phyloP scores from a whole-genome alignment of 2,888 invertebrate genomes.

The Marronus borbonicus region DNA sequence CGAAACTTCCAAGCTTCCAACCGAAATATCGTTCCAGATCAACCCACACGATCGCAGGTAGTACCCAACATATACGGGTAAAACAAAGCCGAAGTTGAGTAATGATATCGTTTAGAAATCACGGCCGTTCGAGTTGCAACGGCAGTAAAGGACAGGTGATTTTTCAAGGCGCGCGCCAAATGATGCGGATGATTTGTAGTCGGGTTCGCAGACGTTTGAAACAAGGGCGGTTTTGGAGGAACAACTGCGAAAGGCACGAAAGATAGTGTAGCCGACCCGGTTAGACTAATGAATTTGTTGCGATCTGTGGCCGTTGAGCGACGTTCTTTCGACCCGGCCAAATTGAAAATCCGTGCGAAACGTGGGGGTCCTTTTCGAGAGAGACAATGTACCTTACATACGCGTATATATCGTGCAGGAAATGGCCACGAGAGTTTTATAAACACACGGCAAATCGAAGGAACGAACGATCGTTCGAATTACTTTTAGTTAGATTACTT shows the following conservation, averaged over 20 bases:
- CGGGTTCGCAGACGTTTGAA: neutral
- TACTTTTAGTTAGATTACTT: constrained; percentile 29
- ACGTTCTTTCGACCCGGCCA: neutral
- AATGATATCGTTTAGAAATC: constrained; percentile 12
- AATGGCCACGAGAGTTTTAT: neutral
- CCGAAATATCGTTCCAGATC: too few relatives aligned
- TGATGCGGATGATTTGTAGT: constrained; percentile 13
- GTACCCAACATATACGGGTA: neutral
- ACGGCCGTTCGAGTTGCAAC: constrained; percentile 1
- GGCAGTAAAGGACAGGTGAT: constrained; percentile 10
- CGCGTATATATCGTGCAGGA: neutral
- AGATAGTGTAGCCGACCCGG: neutral
- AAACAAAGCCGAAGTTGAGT: constrained; percentile 10
- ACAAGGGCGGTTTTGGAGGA: neutral
- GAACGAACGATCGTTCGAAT: constrained; percentile 17
- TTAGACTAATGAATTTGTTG: constrained; percentile 15
- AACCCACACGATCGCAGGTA: too few relatives aligned
- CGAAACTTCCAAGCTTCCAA: too few relatives aligned
- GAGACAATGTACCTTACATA: neutral
- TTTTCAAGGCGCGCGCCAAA: constrained; percentile 12
- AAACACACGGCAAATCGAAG: neutral
- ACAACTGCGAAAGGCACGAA: neutral
- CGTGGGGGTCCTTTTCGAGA: neutral
- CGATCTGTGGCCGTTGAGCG: constrained; percentile 8
- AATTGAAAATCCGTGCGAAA: constrained; percentile 13